Conservation (phyloP, 35 echinoderm and acorn worm species). For the Strongylocentrotus purpuratus region DNA sequence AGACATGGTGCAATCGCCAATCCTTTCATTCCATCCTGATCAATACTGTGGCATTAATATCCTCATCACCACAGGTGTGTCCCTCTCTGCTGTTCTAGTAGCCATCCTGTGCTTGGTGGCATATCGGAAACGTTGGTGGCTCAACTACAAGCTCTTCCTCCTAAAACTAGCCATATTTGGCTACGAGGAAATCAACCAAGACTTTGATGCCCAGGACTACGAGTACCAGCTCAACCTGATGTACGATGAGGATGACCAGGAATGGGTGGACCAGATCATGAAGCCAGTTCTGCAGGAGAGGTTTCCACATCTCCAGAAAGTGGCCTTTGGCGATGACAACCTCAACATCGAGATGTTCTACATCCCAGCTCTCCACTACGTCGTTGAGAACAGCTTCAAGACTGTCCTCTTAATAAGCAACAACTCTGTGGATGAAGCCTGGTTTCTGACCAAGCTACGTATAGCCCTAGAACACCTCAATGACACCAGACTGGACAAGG, state of each 20-base stretch:
- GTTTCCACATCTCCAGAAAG: neutral
- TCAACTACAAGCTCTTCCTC: neutral
- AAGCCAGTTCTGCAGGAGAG: neutral
- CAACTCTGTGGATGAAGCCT: neutral
- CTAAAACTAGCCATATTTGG: neutral
- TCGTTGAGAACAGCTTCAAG: conserved; percentile 14
- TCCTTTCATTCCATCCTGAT: neutral
- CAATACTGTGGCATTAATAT: neutral
- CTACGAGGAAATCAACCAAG: neutral
- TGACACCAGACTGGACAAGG: conserved; percentile 36
- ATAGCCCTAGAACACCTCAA: conserved; percentile 7
- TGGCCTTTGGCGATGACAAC: neutral
- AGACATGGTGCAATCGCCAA: neutral
- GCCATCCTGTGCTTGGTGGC: neutral
- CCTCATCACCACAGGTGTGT: neutral
- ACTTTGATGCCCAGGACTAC: neutral
- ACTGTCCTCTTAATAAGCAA: conserved; percentile 13
- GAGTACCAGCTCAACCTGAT: conserved; percentile 18
- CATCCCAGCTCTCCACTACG: neutral
- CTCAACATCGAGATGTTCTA: conserved; percentile 2
- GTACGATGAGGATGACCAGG: neutral
- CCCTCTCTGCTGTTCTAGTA: neutral
- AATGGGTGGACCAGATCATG: neutral
- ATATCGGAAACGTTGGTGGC: neutral
- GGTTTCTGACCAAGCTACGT: conserved; percentile 16